Evolutionary conservation across 1,140 invertebrate species (phyloP).

Genomic region (Sitobion miscanthi): DNA sequence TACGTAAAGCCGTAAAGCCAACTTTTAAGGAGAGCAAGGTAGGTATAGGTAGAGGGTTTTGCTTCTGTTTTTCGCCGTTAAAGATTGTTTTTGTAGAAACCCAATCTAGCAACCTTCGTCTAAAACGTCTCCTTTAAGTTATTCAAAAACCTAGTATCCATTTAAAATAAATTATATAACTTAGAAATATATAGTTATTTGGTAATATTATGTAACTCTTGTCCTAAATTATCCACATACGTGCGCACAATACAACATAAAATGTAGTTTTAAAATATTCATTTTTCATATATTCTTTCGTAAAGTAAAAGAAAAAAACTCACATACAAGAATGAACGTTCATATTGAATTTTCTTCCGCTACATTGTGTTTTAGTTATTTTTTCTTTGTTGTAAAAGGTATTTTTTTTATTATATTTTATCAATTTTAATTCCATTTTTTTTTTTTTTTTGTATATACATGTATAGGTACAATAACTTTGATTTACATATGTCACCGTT

Average conservation of each 20-base stretch:
- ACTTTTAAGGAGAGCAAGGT: neutral
- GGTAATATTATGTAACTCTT: conserved; percentile 9
- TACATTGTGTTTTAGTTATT: neutral
- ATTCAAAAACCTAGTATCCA: neutral
- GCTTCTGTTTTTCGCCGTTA: neutral
- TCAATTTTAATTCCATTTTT: neutral
- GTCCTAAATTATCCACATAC: neutral
- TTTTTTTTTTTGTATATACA: neutral
- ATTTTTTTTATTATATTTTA: neutral
- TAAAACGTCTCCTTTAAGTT: neutral
- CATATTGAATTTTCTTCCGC: neutral
- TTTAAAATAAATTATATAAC: conserved; percentile 4
- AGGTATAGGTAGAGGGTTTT: neutral
- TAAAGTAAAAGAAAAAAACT: neutral
- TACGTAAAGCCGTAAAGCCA: neutral
- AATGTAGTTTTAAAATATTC: neutral
- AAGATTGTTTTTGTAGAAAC: neutral
- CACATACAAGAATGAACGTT: neutral
- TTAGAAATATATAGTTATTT: neutral
- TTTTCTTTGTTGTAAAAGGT: neutral
- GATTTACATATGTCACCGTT: too few relatives aligned
- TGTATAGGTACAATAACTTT: neutral
- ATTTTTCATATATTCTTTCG: neutral
- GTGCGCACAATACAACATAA: neutral
- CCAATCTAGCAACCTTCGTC: neutral